Conservation (phyloP, 2,113 vertebrate genomes). For the Thermophis baileyi region DNA sequence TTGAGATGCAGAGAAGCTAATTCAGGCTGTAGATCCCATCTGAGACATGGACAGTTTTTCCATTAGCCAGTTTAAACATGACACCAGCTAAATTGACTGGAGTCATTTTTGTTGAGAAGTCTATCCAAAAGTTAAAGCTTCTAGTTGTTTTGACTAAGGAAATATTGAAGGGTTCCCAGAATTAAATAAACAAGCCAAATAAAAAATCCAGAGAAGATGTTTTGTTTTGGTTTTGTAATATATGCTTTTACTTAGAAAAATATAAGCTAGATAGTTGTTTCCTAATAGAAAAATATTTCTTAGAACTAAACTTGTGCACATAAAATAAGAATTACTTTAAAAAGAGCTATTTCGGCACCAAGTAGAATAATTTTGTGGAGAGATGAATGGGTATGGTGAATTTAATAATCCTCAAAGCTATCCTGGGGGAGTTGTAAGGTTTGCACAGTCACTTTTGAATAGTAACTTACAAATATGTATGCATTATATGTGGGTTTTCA, state of each 20-base stretch:
- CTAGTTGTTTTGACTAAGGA: neutral
- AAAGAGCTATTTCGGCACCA: neutral
- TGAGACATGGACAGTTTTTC: neutral
- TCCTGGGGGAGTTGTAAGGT: neutral
- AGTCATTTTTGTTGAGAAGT: neutral
- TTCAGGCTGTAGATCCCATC: neutral
- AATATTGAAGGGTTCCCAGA: slow-evolving; percentile 15
- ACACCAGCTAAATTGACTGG: neutral
- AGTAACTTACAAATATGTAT: neutral
- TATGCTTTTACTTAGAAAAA: neutral
- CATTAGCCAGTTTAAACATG: neutral
- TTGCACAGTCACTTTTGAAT: neutral
- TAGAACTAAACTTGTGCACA: slow-evolving; percentile 10
- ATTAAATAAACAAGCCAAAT: neutral
- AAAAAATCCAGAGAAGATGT: neutral
- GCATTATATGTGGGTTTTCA: neutral
- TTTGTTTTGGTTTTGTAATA: neutral
- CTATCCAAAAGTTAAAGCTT: neutral
- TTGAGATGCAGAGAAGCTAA: neutral
- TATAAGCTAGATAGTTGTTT: slow-evolving; percentile 9
- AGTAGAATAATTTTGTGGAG: slow-evolving; percentile 25
- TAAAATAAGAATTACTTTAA: slow-evolving; percentile 26
- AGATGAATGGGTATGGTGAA: slow-evolving; percentile 26
- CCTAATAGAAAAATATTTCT: slow-evolving; percentile 26
- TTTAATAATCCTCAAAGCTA: slow-evolving; percentile 7